Evolutionary conservation across 2,888 invertebrate genomes (phyloP).

Genomic region (Plusia festucae): DNA sequence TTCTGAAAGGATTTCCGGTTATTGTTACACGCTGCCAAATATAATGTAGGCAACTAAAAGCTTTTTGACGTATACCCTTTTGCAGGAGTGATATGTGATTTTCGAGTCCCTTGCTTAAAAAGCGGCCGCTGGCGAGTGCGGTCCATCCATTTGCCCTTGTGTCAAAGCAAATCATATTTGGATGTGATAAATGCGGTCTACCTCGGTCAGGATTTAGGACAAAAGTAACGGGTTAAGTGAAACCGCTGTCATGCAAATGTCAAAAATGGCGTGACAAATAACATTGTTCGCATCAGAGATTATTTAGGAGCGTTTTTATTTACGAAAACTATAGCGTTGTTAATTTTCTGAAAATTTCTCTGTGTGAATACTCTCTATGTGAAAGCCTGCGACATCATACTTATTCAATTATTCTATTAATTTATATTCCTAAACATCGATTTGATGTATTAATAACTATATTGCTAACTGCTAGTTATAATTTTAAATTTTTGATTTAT

Average conservation of each 20-base stretch:
- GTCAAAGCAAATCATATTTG: slow-evolving; percentile 48
- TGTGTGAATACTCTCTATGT: too few relatives aligned
- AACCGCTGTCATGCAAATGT: slow-evolving; percentile 52
- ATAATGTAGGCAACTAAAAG: slow-evolving; percentile 49
- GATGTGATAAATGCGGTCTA: slow-evolving; percentile 48
- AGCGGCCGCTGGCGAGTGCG: slow-evolving; percentile 40
- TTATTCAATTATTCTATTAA: too few relatives aligned
- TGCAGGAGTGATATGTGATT: slow-evolving; percentile 35
- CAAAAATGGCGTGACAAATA: slow-evolving; percentile 27
- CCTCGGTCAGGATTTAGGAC: slow-evolving; percentile 34
- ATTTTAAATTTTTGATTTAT: too few relatives aligned
- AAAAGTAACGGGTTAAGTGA: slow-evolving; percentile 46
- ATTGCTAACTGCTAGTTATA: too few relatives aligned
- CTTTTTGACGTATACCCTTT: slow-evolving; percentile 53
- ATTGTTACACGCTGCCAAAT: slow-evolving; percentile 28
- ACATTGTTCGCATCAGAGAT: slow-evolving; percentile 28
- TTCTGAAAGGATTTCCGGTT: slow-evolving; percentile 1
- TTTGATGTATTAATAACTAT: too few relatives aligned
- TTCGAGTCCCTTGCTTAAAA: slow-evolving; percentile 41
- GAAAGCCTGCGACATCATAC: too few relatives aligned
- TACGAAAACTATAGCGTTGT: not conserved
- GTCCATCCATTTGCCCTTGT: slow-evolving; percentile 40
- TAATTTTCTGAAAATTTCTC: too few relatives aligned
- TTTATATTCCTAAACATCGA: too few relatives aligned
- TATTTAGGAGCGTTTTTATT: not conserved